A percentile compares a stretch with the other conserved stretches of the same genome.
phyloP scores from a whole-genome alignment of 2,888 invertebrate genomes.

The Acleris literana region DNA sequence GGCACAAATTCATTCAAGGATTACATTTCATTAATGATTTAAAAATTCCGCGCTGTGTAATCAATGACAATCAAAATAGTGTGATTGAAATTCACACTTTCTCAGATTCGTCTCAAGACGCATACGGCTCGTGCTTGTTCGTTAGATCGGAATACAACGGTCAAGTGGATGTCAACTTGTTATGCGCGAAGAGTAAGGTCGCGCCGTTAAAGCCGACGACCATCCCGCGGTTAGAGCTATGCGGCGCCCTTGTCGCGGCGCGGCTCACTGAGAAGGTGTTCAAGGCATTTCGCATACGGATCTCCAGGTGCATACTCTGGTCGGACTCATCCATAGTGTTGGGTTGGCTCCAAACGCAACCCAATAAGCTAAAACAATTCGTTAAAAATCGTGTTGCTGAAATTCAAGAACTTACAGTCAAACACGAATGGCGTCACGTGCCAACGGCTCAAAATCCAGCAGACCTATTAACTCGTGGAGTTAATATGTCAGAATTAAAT shows the following conservation, averaged over 20 bases:
- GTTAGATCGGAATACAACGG: conserved; percentile 10
- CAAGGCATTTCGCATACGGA: conserved; percentile 5
- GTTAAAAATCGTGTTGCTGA: conserved; percentile 17
- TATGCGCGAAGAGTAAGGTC: conserved; percentile 21
- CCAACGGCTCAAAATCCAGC: conserved; percentile 6
- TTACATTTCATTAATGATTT: neutral
- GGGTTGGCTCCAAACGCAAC: conserved; percentile 7
- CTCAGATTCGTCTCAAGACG: conserved; percentile 21
- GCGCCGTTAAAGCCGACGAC: conserved; percentile 31
- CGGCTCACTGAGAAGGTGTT: conserved; percentile 17
- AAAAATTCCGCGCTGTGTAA: conserved; percentile 2
- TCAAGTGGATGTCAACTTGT: conserved; percentile 10
- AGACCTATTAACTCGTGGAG: neutral
- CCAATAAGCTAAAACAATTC: conserved; percentile 7
- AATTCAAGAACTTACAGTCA: conserved; percentile 13
- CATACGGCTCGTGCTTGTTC: conserved; percentile 20
- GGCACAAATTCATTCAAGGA: conserved; percentile 3
- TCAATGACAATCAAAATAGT: conserved; percentile 4
- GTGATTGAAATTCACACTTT: conserved; percentile 21
- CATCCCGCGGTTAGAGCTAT: conserved; percentile 34
- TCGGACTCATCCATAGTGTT: neutral
- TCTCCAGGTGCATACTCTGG: neutral
- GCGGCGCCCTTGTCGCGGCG: conserved; percentile 25
- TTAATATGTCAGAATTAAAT: conserved; percentile 3
- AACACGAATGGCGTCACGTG: neutral